Percentiles rank a stretch among this genome's conserved stretches.
phyloP scores from a whole-genome alignment of 2,888 invertebrate species.

The Chymomyza procnemis region DNA sequence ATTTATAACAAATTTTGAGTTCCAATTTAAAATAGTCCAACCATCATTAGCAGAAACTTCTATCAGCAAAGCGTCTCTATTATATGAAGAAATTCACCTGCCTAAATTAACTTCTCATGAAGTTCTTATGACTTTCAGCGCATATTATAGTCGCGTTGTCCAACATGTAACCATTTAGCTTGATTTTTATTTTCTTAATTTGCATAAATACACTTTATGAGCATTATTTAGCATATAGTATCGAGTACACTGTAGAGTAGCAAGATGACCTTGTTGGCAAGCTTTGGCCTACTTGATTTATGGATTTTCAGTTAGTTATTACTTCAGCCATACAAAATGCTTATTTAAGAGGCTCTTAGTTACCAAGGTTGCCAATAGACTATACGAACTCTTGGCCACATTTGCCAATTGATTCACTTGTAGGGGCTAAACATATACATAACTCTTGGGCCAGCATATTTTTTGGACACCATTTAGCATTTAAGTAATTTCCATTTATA shows the following conservation, averaged over 20 bases:
- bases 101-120: too few relatives aligned
- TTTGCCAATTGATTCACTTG: conserved; percentile 5
- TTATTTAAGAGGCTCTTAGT: conserved; percentile 16
- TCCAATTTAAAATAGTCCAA: too few relatives aligned
- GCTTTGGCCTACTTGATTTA: neutral
- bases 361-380: conserved; percentile 31
- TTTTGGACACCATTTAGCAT: conserved; percentile 28
- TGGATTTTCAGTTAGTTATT: neutral
- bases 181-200: neutral
- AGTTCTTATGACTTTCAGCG: too few relatives aligned
- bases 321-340: neutral
- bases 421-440: conserved; percentile 15
- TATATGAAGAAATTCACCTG: too few relatives aligned
- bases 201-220: conserved; percentile 3
- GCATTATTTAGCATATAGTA: conserved; percentile 18
- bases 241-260: neutral
- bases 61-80: too few relatives aligned
- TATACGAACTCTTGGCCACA: conserved; percentile 13
- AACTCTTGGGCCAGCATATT: conserved; percentile 33
- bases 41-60: too few relatives aligned
- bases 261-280: neutral
- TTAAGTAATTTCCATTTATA: conserved; percentile 15
- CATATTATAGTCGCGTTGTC: too few relatives aligned
- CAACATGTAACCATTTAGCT: too few relatives aligned
- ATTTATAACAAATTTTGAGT: too few relatives aligned